Evolutionary conservation across 2,888 invertebrate genomes (phyloP), one percentile per base, ranked within the genome.

Genomic region (Conomelus anceps): DNA sequence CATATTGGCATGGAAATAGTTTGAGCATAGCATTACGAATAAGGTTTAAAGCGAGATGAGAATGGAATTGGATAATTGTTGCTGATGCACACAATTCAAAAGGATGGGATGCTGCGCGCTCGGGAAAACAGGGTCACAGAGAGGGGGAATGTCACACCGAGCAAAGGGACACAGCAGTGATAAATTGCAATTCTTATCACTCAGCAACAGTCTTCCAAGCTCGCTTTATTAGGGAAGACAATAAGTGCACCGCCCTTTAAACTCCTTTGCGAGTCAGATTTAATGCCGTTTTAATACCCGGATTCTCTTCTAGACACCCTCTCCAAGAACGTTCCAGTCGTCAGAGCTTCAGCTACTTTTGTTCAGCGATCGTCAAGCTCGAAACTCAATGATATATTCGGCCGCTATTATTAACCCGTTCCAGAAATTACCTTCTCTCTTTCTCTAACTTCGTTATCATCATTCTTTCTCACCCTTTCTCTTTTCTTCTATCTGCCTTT

Each of bases 121-220:
- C 13, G 63, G 4, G 63, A 63, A 63, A n/a, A 63, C n/a, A 63
- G 63, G 63, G 63, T 63, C 63, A n/a, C 63, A 63, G 63, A n/a
- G 63, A 63, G n/a, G 63, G 63, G 63, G 63, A 63, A 63, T n/a
- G 63, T 63, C 63, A 63, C 63, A 63, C 3, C n/a, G 63, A 13
- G n/a, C 4, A 3, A 13, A 63, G n/a, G 63, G 63, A n/a, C 0
- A 63, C n/a, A n/a, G 63, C 63, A 86, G 86, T 86, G 86, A 86
- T 86, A 86, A 86, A 86, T 86, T 86, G 26, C 86, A 86, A 29
- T 24, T 86, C 86, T 86, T 86, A 86, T 86, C 86, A 86, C 86
- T 86, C 86, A 86, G 86, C 86, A 86, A 86, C 86, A 86, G 86
- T 86, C 26, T 29, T n/a, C 86, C 26, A 29, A 29, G 26, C 29